Conservation (phyloP, 1,140 invertebrate species). For the Hypsibius dujardini region DNA sequence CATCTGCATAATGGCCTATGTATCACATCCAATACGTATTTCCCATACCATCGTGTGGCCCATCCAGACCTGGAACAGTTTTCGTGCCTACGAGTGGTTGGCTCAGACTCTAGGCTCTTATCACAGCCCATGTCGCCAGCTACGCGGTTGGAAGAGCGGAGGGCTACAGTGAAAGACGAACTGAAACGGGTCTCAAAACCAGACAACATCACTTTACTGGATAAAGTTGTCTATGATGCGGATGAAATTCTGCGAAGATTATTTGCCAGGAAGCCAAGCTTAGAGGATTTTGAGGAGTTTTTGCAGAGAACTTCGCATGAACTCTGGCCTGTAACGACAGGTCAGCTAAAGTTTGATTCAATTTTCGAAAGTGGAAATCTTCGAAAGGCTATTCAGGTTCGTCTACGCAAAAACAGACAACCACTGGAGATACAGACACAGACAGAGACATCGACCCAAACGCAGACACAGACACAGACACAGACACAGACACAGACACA, state of each 20-base stretch:
- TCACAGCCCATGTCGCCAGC: conserved; percentile 3
- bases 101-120: background rate
- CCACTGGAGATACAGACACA: no score
- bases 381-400: conserved; percentile 70
- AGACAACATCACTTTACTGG: background rate
- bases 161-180: background rate
- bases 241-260: background rate
- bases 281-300: background rate
- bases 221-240: background rate
- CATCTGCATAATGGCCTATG: background rate
- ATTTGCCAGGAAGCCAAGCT: background rate
- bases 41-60: background rate
- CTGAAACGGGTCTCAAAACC: background rate
- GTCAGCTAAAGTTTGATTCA: conserved; percentile 64
- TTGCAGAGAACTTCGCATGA: background rate
- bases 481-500: no score
- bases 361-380: conserved; percentile 90
- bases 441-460: no score
- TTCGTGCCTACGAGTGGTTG: background rate
- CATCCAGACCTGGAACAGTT: background rate
- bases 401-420: no score
- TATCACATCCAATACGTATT: background rate
- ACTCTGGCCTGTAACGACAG: background rate
- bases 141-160: background rate
- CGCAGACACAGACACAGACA: no score